A percentile compares a stretch with the other conserved stretches of the same genome.
phyloP scores from a whole-genome alignment of 2,888 invertebrate species.

The Caenorhabditis sp. region DNA sequence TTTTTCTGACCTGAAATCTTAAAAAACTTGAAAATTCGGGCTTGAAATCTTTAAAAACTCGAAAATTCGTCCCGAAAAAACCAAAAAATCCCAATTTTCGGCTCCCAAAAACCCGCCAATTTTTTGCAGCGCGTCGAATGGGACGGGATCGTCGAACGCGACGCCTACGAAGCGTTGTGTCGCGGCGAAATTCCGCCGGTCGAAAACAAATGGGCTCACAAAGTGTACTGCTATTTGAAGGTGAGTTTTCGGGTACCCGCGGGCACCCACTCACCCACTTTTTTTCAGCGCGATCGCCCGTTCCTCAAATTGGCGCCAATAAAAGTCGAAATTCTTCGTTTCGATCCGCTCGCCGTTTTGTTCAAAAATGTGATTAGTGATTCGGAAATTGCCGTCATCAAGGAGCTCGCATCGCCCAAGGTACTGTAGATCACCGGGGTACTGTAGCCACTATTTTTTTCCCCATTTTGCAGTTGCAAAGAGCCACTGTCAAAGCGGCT shows the following conservation, averaged over 20 bases:
- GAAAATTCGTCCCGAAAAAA: no score
- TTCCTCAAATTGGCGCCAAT: slow-evolving; percentile 67
- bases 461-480: slow-evolving; percentile 50
- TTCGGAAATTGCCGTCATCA: slow-evolving; percentile 84
- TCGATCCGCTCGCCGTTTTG: slow-evolving; percentile 64
- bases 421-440: slow-evolving; percentile 75
- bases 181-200: slow-evolving; percentile 53
- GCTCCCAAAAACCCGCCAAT: no score
- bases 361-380: slow-evolving; percentile 77
- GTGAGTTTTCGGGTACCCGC: no score
- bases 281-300: slow-evolving; percentile 53
- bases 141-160: slow-evolving; percentile 72
- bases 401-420: slow-evolving; percentile 85
- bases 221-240: slow-evolving; percentile 68
- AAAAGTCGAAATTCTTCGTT: slow-evolving; percentile 69
- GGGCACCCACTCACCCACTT: no score
- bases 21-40: no score
- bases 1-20: no score
- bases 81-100: no score
- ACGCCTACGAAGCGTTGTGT: slow-evolving; percentile 75
- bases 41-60: no score
- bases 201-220: slow-evolving; percentile 49
- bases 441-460: no score
- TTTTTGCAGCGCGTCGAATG: slow-evolving; percentile 50
- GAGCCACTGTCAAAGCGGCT: slow-evolving; percentile 51